Evolutionary conservation across 2,888 invertebrate genomes (phyloP).

Genomic region (Pseudeuparius sepicola): DNA sequence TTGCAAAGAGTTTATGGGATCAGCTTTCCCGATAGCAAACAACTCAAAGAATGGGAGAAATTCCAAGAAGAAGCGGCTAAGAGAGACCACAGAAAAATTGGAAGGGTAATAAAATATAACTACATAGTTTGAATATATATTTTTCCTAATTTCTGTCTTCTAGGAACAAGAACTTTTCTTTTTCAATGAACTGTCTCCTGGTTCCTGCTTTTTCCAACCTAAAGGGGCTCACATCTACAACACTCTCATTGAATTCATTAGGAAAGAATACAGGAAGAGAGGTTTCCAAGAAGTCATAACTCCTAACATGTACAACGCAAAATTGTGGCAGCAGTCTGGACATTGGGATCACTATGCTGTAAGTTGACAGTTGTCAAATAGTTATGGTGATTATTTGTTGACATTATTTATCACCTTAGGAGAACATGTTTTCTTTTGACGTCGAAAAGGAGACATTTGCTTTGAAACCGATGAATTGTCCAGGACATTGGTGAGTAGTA

Average conservation of each 20-base stretch:
- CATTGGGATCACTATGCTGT: conserved; percentile 96
- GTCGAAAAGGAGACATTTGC: conserved; percentile 94
- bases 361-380: conserved; percentile 33
- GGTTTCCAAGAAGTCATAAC: conserved; percentile 93
- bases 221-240: conserved; percentile 96
- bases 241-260: conserved; percentile 78
- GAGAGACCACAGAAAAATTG: conserved; percentile 91
- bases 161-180: conserved; percentile 96
- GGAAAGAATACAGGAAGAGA: conserved; percentile 75
- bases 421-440: conserved; percentile 95
- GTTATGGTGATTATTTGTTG: too few relatives aligned
- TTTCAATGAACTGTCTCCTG: conserved; percentile 97
- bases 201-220: conserved; percentile 97
- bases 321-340: conserved; percentile 95
- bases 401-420: conserved; percentile 38
- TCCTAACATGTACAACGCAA: conserved; percentile 92
- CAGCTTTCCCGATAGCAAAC: conserved; percentile 93
- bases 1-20: conserved; percentile 94
- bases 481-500: conserved; percentile 90
- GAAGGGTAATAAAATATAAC: too few relatives aligned
- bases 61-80: conserved; percentile 97
- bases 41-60: conserved; percentile 94
- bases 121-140: too few relatives aligned
- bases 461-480: conserved; percentile 99
- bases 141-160: conserved; percentile 16